Base-by-base conservation (phyloP, 1,140 invertebrate species). In the Drosophila baimaii region DNA sequence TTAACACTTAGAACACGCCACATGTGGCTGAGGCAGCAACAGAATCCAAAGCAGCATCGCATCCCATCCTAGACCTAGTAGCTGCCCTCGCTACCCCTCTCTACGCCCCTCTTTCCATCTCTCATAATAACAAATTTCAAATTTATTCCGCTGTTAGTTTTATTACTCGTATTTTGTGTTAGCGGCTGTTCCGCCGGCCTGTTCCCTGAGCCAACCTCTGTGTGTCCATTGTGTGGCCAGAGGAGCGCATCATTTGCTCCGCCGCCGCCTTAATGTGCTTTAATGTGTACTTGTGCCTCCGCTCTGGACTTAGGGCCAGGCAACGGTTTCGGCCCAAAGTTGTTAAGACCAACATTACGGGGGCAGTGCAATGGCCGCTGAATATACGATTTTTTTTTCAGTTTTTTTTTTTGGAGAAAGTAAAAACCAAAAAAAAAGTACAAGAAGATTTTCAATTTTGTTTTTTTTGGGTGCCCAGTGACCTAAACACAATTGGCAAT, bases 221-320 rank as follows among this genome's bases (percentile, higher is more conserved):
- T n/a, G 37, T 23, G 59, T 73, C 68, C 76, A 81, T 86, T 86
- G 76, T 86, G 71, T 88, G 84, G 77, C 84, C 80, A 88, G 84
- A 89, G 84, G 68, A 88, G 83, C 84, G 83, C 83, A 88, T 88
- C 83, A 88, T 88, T 86, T 86, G 82, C 77, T 83, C 59, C 59
- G 79, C 63, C 73, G 77, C 81, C 76, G 79, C 83, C 79, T 86
- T 89, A 88, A 88, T 88, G 77, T 88, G 84, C 83, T 88, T 88
- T 88, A 88, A 88, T 88, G 75, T 89, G 84, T 88, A 79, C 84
- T 88, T 86, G 72, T 77, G 79, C 57, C 66, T 59, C 33, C 76
- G 81, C 81, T 77, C 65, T 68, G 39, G 46, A 39, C 63, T 64
- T 59, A 80, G 76, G 78, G 73, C 79, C 73, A 77, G 51, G 51